Base-by-base conservation (phyloP, 2,888 invertebrate species). In the Coenonympha glycerion region DNA sequence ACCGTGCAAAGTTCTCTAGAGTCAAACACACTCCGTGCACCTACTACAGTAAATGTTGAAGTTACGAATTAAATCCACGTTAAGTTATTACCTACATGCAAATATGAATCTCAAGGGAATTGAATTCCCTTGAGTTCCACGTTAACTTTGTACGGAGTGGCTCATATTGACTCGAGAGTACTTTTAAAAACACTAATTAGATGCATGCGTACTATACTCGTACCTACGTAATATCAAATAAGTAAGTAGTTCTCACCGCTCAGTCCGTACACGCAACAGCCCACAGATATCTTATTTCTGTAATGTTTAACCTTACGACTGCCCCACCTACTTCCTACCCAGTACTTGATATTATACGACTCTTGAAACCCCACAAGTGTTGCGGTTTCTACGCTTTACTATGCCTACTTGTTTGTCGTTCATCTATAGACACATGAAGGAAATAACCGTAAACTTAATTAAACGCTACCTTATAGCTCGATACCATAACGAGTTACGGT, bases 301-400 rank as follows among this genome's bases (percentile, higher is more conserved):
- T 76, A 81, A 77, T 79, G 73, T 86, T 88, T 88, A 87, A 88
- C 88, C 88, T 87, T 83, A 85, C 77, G 80, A 79, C 77, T 80
- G 81, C 76, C 63, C 68, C 72, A 66, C 72, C 74, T 73, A 76
- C 76, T 85, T 84, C 84, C 85, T 76, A 83, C 84, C 81, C 79
- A 74, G 69, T 68, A 65, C 74, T 75, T 71, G 69, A 73, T 72
- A 78, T 76, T 60, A 62, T 79, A 82, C 83, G 80, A 82, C 77
- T 87, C 71, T 73, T 58, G 87, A 87, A 88, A 73, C 87, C 87
- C 59, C 61, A 76, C 71, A 79, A 87, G 68, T 71, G 76, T 66
- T 84, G 85, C 70, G 86, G 87, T 85, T 79, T 82, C 81, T 79
- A 76, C 78, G 68, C 71, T 79, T 76, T 70, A 74, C 72, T 53